Evolutionary conservation across 2,888 invertebrate genomes (phyloP), one percentile per base, ranked within the genome.

Genomic region (Sthenelais limicola): DNA sequence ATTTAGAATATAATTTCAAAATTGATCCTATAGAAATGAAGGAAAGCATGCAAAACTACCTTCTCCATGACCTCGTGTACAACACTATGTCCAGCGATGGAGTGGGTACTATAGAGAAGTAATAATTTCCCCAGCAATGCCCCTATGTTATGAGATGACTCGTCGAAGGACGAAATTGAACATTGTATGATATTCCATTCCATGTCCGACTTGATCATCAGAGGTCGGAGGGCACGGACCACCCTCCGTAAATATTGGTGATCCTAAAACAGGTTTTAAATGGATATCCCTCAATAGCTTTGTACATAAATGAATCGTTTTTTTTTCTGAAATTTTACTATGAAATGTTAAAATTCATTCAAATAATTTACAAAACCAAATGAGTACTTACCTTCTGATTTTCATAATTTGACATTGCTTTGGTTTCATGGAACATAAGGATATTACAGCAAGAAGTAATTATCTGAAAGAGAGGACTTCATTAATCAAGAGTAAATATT

Each of bases 141-240:
- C 43, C 18, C 12, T 24, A 62, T 35, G 21, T 9, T 38, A 1
- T 38, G 38, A 4, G 38, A 26, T 5, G 43, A 4, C 5, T 7
- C 3, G 32, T 30, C 12, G 24, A 15, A 15, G 15, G 62, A 38
- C 12, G 43, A 9, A 35, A 62, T 21, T 9, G 38, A 24, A 21
- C 38, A 62, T 43, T 62, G 62, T 1, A 62, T 24, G 15, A 38
- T 43, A 3, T 35, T 28, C 62, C 62, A 62, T 43, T 62, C 38
- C 24, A 62, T 26, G 9, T 18, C 3, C 2, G 62, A 62, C 62
- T 62, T 62, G 24, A 24, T 24, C 35, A 35, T 62, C 24, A 62
- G 24, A 7, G 62, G 26, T 26, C 62, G 18, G 26, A 62, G 62
- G 18, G 62, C 62, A 1, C 21, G 24, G 5, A 62, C 62, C 35